Evolutionary conservation across 1,140 invertebrate species (phyloP).

Genomic region (Lasioglossum albipes): DNA sequence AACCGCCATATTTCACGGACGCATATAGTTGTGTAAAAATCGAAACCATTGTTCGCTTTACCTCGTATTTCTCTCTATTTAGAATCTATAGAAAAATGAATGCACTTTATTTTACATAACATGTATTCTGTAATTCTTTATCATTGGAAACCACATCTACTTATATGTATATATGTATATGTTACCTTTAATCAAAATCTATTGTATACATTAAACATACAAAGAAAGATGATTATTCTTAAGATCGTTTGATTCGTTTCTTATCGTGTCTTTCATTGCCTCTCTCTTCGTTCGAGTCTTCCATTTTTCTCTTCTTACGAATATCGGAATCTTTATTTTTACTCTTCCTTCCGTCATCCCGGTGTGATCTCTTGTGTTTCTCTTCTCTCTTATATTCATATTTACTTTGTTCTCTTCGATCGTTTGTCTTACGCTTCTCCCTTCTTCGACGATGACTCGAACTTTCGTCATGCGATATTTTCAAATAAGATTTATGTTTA

Average conservation of each 20-base stretch:
- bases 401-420: conserved; percentile 51
- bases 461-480: conserved; percentile 13
- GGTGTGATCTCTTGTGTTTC: conserved; percentile 19
- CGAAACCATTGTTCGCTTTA: background rate
- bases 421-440: conserved; percentile 27
- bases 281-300: conserved; percentile 59
- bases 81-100: background rate
- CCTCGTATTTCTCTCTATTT: background rate
- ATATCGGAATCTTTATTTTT: conserved; percentile 21
- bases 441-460: conserved; percentile 45
- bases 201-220: conserved; percentile 7
- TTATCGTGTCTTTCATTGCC: conserved; percentile 12
- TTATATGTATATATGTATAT: background rate
- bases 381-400: conserved; percentile 43
- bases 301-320: conserved; percentile 53
- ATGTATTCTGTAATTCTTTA: background rate
- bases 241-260: conserved; percentile 10
- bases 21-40: background rate
- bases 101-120: background rate
- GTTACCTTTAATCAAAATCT: background rate
- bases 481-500: background rate
- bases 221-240: conserved; percentile 26
- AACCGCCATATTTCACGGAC: background rate
- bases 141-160: background rate
- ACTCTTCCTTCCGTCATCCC: conserved; percentile 27